Evolutionary conservation across 2,888 invertebrate species (phyloP).

Genomic region (Drosophila affinis): DNA sequence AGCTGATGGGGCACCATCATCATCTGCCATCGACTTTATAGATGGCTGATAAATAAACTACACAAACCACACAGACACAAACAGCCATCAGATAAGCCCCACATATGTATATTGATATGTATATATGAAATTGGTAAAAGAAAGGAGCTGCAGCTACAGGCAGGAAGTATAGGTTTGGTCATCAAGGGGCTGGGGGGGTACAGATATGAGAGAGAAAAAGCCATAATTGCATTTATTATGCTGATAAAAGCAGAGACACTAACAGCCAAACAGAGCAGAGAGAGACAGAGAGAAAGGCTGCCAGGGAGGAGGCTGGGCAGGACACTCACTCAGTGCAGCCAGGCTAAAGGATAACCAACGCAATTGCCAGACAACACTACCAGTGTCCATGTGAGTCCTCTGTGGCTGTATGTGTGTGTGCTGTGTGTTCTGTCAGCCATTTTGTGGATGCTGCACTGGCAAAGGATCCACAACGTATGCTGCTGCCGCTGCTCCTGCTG

Average conservation of each 20-base stretch:
- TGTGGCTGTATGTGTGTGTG: slow-evolving; percentile 11
- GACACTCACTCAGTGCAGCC: slow-evolving; percentile 16
- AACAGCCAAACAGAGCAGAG: slow-evolving; percentile 32
- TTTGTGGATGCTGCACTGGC: slow-evolving; percentile 55
- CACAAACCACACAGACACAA: slow-evolving; percentile 10
- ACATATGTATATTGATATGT: neutral
- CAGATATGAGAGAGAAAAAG: slow-evolving; percentile 47
- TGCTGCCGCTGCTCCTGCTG: slow-evolving; percentile 13
- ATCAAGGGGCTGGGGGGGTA: slow-evolving; percentile 13
- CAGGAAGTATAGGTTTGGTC: slow-evolving; percentile 13
- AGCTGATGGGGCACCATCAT: slow-evolving; percentile 43
- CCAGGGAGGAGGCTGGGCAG: slow-evolving; percentile 5
- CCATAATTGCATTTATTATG: slow-evolving; percentile 82
- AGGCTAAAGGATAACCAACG: slow-evolving; percentile 55
- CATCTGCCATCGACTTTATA: slow-evolving; percentile 55
- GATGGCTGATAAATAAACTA: slow-evolving; percentile 64
- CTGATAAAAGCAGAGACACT: slow-evolving; percentile 76
- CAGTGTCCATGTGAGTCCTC: slow-evolving; percentile 21
- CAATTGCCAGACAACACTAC: slow-evolving; percentile 38
- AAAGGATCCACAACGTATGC: slow-evolving; percentile 37
- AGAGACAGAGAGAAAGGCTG: slow-evolving; percentile 2
- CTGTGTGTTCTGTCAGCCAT: slow-evolving; percentile 58
- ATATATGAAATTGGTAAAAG: neutral
- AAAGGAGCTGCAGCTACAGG: slow-evolving; percentile 6
- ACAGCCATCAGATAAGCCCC: slow-evolving; percentile 11